Conservation (phyloP, 2,113 vertebrate species). For the Speoplatyrhinus poulsoni region DNA sequence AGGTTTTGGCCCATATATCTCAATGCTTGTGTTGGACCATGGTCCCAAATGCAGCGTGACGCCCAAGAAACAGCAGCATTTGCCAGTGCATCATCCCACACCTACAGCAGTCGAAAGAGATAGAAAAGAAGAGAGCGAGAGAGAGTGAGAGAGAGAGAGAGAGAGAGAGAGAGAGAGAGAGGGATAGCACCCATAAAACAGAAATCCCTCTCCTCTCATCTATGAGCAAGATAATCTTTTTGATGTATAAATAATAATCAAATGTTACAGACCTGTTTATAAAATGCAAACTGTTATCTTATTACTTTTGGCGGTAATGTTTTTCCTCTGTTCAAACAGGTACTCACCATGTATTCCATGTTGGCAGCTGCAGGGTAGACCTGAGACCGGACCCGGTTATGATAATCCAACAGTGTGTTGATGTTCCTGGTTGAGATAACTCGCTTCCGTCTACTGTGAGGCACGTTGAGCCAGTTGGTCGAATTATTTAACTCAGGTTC, state of each 20-base stretch:
- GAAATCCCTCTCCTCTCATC: not conserved
- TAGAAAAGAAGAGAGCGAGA: not conserved
- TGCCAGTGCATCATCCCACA: slow-evolving; percentile 87
- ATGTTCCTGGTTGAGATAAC: slow-evolving; percentile 79
- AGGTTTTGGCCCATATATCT: slow-evolving; percentile 87
- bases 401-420: slow-evolving; percentile 81
- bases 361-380: slow-evolving; percentile 85
- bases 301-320: too few relatives aligned
- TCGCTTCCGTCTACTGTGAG: slow-evolving; percentile 67
- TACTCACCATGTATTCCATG: slow-evolving; percentile 92
- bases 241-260: too few relatives aligned
- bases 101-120: slow-evolving; percentile 52
- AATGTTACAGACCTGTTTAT: not conserved
- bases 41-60: slow-evolving; percentile 84
- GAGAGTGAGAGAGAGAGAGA: not conserved
- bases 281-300: not conserved
- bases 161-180: not conserved
- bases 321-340: too few relatives aligned
- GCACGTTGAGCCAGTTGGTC: slow-evolving; percentile 29
- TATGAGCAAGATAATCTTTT: too few relatives aligned
- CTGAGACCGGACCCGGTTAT: slow-evolving; percentile 85
- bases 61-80: slow-evolving; percentile 85
- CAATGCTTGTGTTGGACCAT: slow-evolving; percentile 83
- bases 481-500: slow-evolving; percentile 10
- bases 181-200: not conserved